Evolutionary conservation across 1,140 invertebrate genomes (phyloP).

Genomic region (Limonius californicus): DNA sequence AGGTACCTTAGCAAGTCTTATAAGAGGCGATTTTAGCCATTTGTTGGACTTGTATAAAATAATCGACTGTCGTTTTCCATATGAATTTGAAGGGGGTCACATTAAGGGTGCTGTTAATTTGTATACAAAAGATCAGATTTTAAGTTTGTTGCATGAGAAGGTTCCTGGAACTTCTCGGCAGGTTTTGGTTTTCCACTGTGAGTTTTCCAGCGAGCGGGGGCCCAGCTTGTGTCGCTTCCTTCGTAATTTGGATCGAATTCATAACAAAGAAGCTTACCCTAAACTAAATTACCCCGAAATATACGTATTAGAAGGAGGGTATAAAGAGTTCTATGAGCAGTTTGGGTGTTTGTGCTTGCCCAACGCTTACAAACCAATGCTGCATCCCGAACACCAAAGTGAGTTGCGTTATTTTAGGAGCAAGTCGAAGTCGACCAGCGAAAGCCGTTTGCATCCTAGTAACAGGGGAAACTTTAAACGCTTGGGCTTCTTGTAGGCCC

Average conservation of each 20-base stretch:
- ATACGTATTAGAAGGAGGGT: conserved; percentile 90
- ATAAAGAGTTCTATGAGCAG: conserved; percentile 77
- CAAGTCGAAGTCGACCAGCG: not conserved
- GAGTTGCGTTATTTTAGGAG: conserved; percentile 65
- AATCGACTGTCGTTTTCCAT: conserved; percentile 89
- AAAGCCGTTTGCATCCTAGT: not conserved
- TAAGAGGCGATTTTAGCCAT: conserved; percentile 64
- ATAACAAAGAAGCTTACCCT: conserved; percentile 82
- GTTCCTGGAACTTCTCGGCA: not conserved
- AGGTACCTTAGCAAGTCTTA: conserved; percentile 66
- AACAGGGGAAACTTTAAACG: not conserved
- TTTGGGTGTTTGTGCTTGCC: conserved; percentile 69
- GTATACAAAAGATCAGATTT: conserved; percentile 71
- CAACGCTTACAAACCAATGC: conserved; percentile 68
- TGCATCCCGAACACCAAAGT: conserved; percentile 63
- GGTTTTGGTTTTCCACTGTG: not conserved
- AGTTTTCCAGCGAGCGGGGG: not conserved
- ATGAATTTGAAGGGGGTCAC: conserved; percentile 94
- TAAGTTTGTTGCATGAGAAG: not conserved
- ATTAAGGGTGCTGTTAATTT: conserved; percentile 82
- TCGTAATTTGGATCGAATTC: conserved; percentile 74
- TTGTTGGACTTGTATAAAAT: conserved; percentile 62
- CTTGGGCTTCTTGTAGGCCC: not conserved
- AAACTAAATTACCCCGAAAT: conserved; percentile 85
- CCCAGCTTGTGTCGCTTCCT: conserved; percentile 58